phyloP scores from a whole-genome alignment of 2,797 vertebrate genomes.

The Trematomus bernacchii region DNA sequence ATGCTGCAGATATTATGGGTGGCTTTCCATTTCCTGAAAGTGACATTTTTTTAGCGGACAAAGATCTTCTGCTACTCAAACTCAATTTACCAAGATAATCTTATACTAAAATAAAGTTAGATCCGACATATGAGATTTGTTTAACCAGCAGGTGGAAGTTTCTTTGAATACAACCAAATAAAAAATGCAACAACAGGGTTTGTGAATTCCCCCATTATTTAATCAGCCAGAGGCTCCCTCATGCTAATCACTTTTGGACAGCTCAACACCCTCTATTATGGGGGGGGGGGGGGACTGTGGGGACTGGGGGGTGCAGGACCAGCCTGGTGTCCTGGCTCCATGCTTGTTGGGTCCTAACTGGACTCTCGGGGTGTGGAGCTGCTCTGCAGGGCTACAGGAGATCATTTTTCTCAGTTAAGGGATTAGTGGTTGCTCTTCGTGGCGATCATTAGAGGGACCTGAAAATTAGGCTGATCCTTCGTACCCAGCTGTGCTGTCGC shows the following conservation, averaged over 20 bases:
- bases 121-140: slow-evolving; percentile 3
- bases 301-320: slow-evolving; percentile 24
- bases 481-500: slow-evolving; percentile 80
- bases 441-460: slow-evolving; percentile 80
- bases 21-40: slow-evolving; percentile 14
- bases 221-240: slow-evolving; percentile 69
- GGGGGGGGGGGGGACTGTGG: slow-evolving; percentile 1
- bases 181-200: slow-evolving; percentile 15
- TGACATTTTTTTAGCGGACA: slow-evolving; percentile 5
- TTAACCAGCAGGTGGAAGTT: slow-evolving; percentile 8
- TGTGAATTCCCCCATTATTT: slow-evolving; percentile 58
- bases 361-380: slow-evolving; percentile 69
- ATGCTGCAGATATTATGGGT: slow-evolving; percentile 13
- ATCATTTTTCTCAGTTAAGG: slow-evolving; percentile 82
- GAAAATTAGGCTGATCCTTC: slow-evolving; percentile 85
- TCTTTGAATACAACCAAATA: slow-evolving; percentile 6
- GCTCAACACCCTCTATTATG: slow-evolving; percentile 61
- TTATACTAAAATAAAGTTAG: slow-evolving; percentile 6
- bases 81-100: slow-evolving; percentile 5
- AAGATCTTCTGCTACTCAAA: slow-evolving; percentile 50
- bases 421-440: slow-evolving; percentile 83
- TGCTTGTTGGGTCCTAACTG: slow-evolving; percentile 64
- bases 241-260: slow-evolving; percentile 75
- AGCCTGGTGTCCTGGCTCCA: slow-evolving; percentile 57
- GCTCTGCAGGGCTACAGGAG: slow-evolving; percentile 69